Evolutionary conservation across 2,113 vertebrate genomes (phyloP), one percentile per base, ranked within the genome.

Genomic region (Zosterops borbonicus): DNA sequence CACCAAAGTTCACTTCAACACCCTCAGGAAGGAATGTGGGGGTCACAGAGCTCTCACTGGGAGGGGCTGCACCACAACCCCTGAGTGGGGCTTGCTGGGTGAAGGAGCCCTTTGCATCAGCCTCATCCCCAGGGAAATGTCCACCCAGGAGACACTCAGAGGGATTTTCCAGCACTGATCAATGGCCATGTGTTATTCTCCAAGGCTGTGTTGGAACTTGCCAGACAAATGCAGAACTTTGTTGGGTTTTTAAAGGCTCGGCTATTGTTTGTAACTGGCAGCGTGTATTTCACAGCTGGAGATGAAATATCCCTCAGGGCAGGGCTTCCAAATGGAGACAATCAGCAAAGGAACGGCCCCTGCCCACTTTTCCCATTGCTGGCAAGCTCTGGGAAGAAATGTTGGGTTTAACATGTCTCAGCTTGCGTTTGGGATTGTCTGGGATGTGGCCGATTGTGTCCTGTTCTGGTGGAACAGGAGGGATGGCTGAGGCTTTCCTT

Each of bases 11-110:
- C 67, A 47, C 29, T 84, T 17, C 2, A 44, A 18, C 2, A 0
- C 23, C 70, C 63, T 53, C 0, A 0, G 31, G 67, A 28, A 12
- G 73, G 83, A 69, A 4, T 1, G 0, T 5, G 41, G 49, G 78
- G 20, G 7, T 41, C 47, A 62, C 21, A 46, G 67, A 20, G 6
- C 1, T 42, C 47, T 47, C 27, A 4, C 20, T 27, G 50, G 39
- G 50, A 2, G 20, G 42, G 29, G 20, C 55, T 55, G 65, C 37
- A 16, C 55, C 42, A 31, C 42, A 18, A 33, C 27, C 15, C n/a
- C 47, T 4, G 35, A 21, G 3, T 15, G 6, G 10, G 64, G 11
- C 31, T 42, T 7, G 9, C 41, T 53, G 64, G 29, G 22, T 39
- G 37, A 24, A 52, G 86, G 50, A 25, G 7, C n/a, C 53, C 4